Evolutionary conservation across 2,113 vertebrate species (phyloP).

Genomic region (Dasyurus viverrinus): DNA sequence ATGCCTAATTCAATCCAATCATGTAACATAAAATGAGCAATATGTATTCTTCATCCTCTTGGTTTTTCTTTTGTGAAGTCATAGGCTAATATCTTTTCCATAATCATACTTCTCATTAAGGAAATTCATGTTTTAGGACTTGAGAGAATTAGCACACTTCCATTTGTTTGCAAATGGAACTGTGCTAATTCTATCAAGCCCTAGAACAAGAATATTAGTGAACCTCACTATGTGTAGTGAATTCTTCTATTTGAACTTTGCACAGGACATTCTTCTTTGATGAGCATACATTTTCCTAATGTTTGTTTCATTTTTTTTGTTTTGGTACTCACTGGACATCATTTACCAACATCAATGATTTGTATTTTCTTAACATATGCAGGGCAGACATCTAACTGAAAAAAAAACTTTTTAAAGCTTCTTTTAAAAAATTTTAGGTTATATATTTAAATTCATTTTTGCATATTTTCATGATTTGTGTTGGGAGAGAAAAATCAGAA

Average conservation of each 20-base stretch:
- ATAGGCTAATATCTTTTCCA: neutral
- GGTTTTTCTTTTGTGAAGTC: neutral
- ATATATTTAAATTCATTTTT: no score
- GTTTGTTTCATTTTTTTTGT: neutral
- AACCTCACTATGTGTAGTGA: neutral
- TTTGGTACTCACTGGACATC: neutral
- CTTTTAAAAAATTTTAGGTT: no score
- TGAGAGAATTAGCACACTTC: neutral
- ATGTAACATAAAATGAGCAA: neutral
- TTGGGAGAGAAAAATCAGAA: no score
- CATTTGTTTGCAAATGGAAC: no score
- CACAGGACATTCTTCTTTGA: neutral
- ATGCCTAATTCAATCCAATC: neutral
- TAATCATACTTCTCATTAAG: neutral
- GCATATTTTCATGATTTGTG: no score
- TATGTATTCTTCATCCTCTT: neutral
- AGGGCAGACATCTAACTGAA: neutral
- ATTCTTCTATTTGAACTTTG: neutral
- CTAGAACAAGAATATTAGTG: neutral
- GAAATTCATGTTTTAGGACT: neutral
- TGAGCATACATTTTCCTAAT: neutral
- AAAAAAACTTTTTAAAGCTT: neutral
- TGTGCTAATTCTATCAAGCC: no score
- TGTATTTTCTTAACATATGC: neutral
- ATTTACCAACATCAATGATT: neutral